These are phyloP conservation scores for Lutjanus argentimaculatus DNA, from an alignment of 2,797 vertebrate species.

Conservation along the genomic window DNA sequence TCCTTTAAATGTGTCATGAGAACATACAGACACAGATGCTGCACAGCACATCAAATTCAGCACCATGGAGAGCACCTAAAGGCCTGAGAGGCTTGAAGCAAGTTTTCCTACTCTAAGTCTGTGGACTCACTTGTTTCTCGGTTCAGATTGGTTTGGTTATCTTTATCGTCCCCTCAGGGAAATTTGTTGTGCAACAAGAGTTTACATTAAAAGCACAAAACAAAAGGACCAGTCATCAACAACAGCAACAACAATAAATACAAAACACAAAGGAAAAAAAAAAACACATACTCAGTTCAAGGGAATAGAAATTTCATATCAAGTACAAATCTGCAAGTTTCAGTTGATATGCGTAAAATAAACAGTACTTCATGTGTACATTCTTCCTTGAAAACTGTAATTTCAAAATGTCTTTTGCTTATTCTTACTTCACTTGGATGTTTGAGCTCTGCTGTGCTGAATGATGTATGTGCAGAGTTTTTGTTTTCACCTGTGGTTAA, in stretches of 20 bases:
- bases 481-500: not conserved
- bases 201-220: too few relatives aligned
- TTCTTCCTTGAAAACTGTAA: not conserved
- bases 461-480: not conserved
- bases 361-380: not conserved
- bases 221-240: too few relatives aligned
- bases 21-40: not conserved
- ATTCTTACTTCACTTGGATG: not conserved
- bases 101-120: too few relatives aligned
- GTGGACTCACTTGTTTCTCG: too few relatives aligned
- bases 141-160: too few relatives aligned
- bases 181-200: too few relatives aligned
- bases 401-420: not conserved
- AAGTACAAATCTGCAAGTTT: not conserved
- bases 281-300: too few relatives aligned
- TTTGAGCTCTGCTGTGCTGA: not conserved
- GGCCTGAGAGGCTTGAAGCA: not conserved
- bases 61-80: conserved; percentile 47
- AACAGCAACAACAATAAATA: too few relatives aligned
- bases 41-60: conserved; percentile 10
- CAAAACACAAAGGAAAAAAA: too few relatives aligned
- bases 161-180: too few relatives aligned
- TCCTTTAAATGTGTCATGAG: not conserved
- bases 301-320: too few relatives aligned
- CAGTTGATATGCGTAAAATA: not conserved